Evolutionary conservation across 37 sponge, comb jelly and placozoan genomes (phyloP), one percentile per base, ranked within the genome.

Genomic region (Amphimedon queenslandica): DNA sequence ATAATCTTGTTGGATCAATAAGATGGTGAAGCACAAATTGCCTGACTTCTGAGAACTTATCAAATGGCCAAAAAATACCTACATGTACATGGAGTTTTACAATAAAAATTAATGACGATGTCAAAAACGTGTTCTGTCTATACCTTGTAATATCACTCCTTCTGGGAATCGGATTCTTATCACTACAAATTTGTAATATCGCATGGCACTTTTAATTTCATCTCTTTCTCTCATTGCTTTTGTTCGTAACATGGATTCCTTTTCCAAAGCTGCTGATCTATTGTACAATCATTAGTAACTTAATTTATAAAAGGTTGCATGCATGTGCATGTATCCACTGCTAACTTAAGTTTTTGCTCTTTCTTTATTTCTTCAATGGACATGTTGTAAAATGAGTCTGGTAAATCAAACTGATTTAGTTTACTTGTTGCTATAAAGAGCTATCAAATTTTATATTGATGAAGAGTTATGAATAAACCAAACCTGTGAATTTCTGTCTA

Each of bases 181-280:
- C 28, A 90, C 42, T 2, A 69, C 65, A 74, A 81, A 90, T 6
- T 83, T 67, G 42, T 90, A 90, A 68, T 85, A 70, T 30, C 75
- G 72, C 11, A 85, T 30, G 23, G 74, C 58, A 36, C 32, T 69
- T 60, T 69, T 85, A 29, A 78, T 33, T 24, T 85, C 87, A n/a
- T 85, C 83, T 58, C 79, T 85, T 69, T 90, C 91, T 63, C 79
- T 85, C 91, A 90, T 90, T 42, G 74, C 83, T 30, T 61, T 73
- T 11, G 91, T 90, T 20, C 87, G 63, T 57, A 90, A 36, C 58
- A 82, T 47, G 32, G 40, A 32, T 16, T 81, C 82, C 24, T 38
- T 57, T 58, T 90, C 91, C 2, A 74, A 64, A 23, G 70, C 63
- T 23, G 85, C 91, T 28, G 60, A 55, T 47, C 85, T 90, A 38